Evolutionary conservation across 2,113 vertebrate genomes (phyloP).

Genomic region (Phocoena phocoena): DNA sequence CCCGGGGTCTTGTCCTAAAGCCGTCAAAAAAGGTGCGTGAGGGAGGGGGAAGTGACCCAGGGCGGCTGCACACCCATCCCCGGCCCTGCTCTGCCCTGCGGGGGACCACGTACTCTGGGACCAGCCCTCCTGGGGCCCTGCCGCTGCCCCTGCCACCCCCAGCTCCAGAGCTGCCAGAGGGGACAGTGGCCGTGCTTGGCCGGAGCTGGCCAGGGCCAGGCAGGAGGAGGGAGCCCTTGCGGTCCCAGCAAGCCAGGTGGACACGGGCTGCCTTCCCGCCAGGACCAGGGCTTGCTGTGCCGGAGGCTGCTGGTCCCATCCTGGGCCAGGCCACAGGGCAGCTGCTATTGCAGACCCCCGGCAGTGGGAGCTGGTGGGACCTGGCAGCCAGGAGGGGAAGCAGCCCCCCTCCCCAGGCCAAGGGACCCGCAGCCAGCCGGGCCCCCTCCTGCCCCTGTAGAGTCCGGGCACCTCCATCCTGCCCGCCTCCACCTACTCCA

Average conservation of each 20-base stretch:
- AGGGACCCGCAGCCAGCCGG: neutral
- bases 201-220: fast-evolving
- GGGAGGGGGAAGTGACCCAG: neutral
- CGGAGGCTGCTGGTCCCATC: neutral
- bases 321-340: neutral
- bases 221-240: neutral
- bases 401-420: neutral
- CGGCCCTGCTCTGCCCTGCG: fast-evolving
- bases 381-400: no score
- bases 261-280: neutral
- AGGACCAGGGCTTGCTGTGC: neutral
- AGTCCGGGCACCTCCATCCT: no score
- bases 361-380: neutral
- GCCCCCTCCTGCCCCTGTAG: neutral
- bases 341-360: no score
- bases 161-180: neutral
- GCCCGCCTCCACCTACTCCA: neutral
- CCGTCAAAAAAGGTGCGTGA: neutral
- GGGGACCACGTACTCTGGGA: neutral
- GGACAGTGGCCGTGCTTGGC: neutral
- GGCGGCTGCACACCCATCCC: neutral
- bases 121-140: neutral
- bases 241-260: neutral
- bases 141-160: neutral
- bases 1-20: neutral